These are phyloP conservation scores for Elegia similella DNA, from an alignment of 2,888 invertebrate genomes.

Conservation along the genomic window DNA sequence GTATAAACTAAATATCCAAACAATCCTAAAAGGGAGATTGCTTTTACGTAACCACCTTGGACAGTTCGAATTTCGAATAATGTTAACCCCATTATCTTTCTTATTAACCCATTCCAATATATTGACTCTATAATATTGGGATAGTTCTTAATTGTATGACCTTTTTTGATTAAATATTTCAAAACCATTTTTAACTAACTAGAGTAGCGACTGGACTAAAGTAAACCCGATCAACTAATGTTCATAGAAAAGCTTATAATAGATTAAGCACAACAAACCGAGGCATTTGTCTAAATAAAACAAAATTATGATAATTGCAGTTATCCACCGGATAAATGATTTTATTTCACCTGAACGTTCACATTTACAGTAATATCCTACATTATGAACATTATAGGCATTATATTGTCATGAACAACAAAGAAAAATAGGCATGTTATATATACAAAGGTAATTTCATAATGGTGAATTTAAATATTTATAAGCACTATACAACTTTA, in stretches of 20 bases:
- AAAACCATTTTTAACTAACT: not conserved
- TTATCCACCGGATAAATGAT: conserved; percentile 73
- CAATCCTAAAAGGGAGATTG: not conserved
- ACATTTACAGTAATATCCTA: conserved; percentile 73
- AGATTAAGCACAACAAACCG: not conserved
- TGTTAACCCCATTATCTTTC: conserved; percentile 43
- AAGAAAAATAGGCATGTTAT: conserved; percentile 65
- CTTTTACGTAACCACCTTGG: not conserved
- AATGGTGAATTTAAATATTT: conserved; percentile 56
- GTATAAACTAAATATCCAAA: not conserved
- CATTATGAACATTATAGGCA: conserved; percentile 75
- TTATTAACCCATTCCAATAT: conserved; percentile 34
- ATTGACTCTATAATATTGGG: conserved; percentile 46
- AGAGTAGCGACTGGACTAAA: not conserved
- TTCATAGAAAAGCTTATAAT: not conserved
- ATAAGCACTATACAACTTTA: conserved; percentile 77
- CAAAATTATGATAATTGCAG: conserved; percentile 66
- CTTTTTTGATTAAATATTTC: conserved; percentile 3
- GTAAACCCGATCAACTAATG: not conserved
- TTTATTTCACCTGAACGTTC: conserved; percentile 70
- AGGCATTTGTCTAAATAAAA: conserved; percentile 51
- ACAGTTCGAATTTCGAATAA: conserved; percentile 25
- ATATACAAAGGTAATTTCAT: conserved; percentile 64
- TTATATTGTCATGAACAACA: conserved; percentile 72
- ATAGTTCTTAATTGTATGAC: conserved; percentile 27